Base-by-base conservation (phyloP, 2,888 invertebrate genomes). In the Lasioglossum oenotherae region DNA sequence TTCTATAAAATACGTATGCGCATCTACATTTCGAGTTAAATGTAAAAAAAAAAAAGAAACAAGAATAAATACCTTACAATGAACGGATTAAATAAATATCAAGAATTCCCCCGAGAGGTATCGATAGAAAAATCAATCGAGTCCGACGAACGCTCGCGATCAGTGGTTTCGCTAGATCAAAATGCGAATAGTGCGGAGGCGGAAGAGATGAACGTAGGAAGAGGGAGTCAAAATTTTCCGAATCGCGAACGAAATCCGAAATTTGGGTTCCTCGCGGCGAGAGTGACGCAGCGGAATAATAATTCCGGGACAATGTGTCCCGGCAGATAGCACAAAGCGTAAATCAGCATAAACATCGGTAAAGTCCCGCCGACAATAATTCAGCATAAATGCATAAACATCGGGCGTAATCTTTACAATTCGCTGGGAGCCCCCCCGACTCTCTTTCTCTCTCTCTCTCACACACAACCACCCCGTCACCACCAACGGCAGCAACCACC, bases 261-360 rank as follows among this genome's bases (percentile, higher is more conserved):
- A 88, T 89, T 89, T 88, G 74, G 86, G 86, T 77, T 81, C 46
- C 86, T 86, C 86, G 53, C 35, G 71, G 74, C 82, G 79, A 79
- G 88, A 83, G 82, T 86, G 88, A 86, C 83, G 88, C 90, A 90
- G 90, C 81, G 89, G 94, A 94, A 95, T 94, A 95, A 95, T 94
- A 94, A 94, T 94, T 94, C 93, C 91, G 89, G 93, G 93, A 94
- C 94, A 94, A 94, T 94, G 95, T 95, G 94, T 95, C 93, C 93
- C 92, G 90, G 94, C 92, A 94, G 95, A 95, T 94, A 94, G 94
- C 94, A 95, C 94, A 94, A 94, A 94, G 94, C 95, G 94, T 95
- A 95, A 95, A 95, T 95, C 95, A 95, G 95, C 94, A 95, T 95
- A 94, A 95, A 95, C 94, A 95, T 94, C 93, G 94, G 93, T 94